A percentile compares a stretch with the other conserved stretches of the same genome.
Evolutionary conservation across 2,888 invertebrate genomes (phyloP).

Genomic region (Papilio protenor): DNA sequence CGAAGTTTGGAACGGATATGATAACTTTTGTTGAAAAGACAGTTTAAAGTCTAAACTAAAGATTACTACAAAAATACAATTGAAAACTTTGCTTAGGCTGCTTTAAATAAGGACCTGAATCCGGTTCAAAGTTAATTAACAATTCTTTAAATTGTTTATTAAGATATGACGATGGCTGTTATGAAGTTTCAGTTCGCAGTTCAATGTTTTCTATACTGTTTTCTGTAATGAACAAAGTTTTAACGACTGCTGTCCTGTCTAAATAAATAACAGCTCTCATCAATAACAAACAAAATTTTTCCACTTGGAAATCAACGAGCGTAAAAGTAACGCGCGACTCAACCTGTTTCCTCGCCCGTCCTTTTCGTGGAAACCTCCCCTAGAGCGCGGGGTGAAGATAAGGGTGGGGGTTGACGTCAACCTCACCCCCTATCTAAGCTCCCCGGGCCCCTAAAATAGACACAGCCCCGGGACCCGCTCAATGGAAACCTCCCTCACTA

Average conservation of each 20-base stretch:
- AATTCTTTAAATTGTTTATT: neutral
- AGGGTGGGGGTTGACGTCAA: conserved; percentile 65
- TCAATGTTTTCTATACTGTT: neutral
- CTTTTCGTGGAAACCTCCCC: conserved; percentile 48
- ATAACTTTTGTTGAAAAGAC: neutral
- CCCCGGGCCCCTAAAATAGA: conserved; percentile 78
- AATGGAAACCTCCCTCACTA: conserved; percentile 62
- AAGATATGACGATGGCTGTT: neutral
- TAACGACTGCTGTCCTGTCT: conserved; percentile 6
- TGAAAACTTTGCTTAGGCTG: neutral
- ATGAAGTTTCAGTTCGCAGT: neutral
- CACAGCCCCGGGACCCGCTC: conserved; percentile 75
- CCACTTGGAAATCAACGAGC: conserved; percentile 57
- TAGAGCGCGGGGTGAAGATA: conserved; percentile 52
- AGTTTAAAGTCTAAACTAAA: no score
- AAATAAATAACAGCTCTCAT: conserved; percentile 17
- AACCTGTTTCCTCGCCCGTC: conserved; percentile 61
- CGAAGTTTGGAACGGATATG: neutral
- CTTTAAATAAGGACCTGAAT: neutral
- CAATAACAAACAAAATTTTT: conserved; percentile 54
- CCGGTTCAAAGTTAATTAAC: neutral
- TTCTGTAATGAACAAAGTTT: conserved; percentile 14
- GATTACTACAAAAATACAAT: neutral
- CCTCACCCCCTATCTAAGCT: conserved; percentile 53
- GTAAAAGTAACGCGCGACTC: conserved; percentile 53